These are phyloP conservation scores for Mayetiola destructor DNA, from an alignment of 2,888 invertebrate species.

Conservation along the genomic window DNA sequence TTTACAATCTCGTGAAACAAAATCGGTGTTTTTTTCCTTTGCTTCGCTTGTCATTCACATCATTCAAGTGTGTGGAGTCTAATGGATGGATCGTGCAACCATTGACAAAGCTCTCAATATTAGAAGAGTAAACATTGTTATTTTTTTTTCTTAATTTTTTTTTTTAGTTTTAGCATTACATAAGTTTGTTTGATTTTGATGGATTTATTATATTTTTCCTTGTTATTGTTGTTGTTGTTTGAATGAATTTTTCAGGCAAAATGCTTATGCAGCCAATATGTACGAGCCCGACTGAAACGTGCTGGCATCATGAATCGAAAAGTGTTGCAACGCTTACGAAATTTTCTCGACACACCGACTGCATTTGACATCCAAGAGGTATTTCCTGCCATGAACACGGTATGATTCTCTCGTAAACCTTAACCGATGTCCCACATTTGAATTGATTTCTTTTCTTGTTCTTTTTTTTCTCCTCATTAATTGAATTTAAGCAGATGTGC, in stretches of 20 bases:
- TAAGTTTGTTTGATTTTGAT: too few species aligned
- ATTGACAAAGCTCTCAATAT: too few species aligned
- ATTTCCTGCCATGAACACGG: constrained; percentile 45
- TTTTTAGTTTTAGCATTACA: too few species aligned
- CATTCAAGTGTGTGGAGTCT: too few species aligned
- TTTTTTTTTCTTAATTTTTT: too few species aligned
- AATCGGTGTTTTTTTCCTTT: too few species aligned
- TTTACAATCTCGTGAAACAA: too few species aligned
- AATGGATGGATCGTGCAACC: too few species aligned
- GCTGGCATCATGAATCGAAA: constrained; percentile 61
- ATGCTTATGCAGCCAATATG: constrained; percentile 62
- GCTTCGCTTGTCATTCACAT: too few species aligned
- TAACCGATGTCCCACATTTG: background rate
- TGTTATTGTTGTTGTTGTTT: background rate
- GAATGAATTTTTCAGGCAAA: constrained; percentile 42
- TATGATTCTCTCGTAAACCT: constrained; percentile 26
- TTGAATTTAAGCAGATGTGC: constrained; percentile 36
- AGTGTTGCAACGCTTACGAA: constrained; percentile 49
- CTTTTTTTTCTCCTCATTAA: constrained; percentile 24
- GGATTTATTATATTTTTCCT: too few species aligned
- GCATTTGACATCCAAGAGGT: constrained; percentile 44
- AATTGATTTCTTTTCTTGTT: background rate
- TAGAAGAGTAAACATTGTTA: too few species aligned
- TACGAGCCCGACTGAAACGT: constrained; percentile 56
- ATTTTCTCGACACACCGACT: constrained; percentile 39